phyloP scores from a whole-genome alignment of 2,888 invertebrate genomes.

The Drosophila yooni region DNA sequence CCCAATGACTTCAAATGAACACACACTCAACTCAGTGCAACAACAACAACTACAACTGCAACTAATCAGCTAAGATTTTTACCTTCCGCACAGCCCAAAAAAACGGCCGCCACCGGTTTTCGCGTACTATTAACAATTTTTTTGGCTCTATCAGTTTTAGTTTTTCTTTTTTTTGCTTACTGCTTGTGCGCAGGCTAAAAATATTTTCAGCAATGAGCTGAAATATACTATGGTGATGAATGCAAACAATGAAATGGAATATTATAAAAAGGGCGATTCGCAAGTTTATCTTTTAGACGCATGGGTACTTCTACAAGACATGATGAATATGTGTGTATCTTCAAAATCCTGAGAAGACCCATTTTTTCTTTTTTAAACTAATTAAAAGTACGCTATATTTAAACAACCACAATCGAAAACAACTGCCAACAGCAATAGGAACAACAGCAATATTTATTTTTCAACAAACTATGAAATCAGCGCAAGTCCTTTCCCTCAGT shows the following conservation, averaged over 20 bases:
- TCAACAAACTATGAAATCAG: conserved; percentile 30
- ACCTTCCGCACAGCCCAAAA: conserved; percentile 63
- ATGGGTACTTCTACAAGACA: neutral
- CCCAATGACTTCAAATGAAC: conserved; percentile 34
- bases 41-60: conserved; percentile 16
- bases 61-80: conserved; percentile 67
- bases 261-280: neutral
- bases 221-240: neutral
- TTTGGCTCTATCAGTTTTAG: neutral
- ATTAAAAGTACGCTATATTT: neutral
- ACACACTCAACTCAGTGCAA: conserved; percentile 48
- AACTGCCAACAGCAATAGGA: neutral
- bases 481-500: conserved; percentile 16
- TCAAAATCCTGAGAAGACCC: neutral
- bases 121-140: conserved; percentile 24
- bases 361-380: neutral
- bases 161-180: conserved; percentile 4
- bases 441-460: conserved; percentile 4
- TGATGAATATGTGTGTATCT: neutral
- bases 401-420: neutral
- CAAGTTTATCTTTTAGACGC: neutral
- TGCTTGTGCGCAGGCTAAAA: neutral
- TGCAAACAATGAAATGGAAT: neutral
- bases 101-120: conserved; percentile 27
- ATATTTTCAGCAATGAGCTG: neutral